Percentiles rank a stretch among this genome's conserved stretches.
These are phyloP conservation scores for Amblyornis subalaris DNA, from an alignment of 2,113 vertebrate species.

Conservation along the genomic window DNA sequence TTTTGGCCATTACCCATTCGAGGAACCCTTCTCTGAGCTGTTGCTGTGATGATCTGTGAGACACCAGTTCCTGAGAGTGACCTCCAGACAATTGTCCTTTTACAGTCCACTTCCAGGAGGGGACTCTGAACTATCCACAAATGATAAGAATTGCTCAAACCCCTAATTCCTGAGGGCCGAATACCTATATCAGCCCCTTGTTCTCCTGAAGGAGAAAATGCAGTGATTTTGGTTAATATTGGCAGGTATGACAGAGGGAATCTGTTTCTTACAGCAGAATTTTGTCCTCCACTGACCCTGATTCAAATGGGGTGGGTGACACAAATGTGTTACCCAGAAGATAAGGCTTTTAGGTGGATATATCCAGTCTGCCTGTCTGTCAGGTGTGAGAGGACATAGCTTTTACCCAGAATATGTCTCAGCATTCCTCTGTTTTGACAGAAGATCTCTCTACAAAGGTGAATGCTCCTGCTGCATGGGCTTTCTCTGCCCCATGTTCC, in stretches of 20 bases:
- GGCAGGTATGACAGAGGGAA: rapidly evolving
- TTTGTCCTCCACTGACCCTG: not conserved
- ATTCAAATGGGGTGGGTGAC: not conserved
- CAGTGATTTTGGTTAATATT: not conserved
- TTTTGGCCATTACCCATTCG: not conserved
- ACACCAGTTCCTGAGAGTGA: not conserved
- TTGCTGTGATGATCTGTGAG: not conserved
- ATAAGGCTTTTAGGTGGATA: not conserved
- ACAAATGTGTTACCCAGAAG: not conserved
- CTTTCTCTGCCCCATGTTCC: not conserved
- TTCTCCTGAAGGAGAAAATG: not conserved
- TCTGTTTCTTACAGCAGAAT: not conserved
- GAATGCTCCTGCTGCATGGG: not conserved
- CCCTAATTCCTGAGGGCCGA: not conserved
- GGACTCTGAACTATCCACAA: not conserved
- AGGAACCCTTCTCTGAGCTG: not conserved
- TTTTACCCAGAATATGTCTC: not conserved
- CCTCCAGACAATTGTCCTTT: not conserved
- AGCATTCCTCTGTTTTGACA: not conserved
- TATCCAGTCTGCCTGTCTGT: not conserved
- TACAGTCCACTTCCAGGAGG: not conserved
- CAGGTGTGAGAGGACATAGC: not conserved
- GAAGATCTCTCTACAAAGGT: not conserved
- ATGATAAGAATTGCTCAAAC: not conserved
- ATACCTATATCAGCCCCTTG: not conserved